Evolutionary conservation across 2,797 vertebrate genomes (phyloP).

Genomic region (Megaceryle alcyon): DNA sequence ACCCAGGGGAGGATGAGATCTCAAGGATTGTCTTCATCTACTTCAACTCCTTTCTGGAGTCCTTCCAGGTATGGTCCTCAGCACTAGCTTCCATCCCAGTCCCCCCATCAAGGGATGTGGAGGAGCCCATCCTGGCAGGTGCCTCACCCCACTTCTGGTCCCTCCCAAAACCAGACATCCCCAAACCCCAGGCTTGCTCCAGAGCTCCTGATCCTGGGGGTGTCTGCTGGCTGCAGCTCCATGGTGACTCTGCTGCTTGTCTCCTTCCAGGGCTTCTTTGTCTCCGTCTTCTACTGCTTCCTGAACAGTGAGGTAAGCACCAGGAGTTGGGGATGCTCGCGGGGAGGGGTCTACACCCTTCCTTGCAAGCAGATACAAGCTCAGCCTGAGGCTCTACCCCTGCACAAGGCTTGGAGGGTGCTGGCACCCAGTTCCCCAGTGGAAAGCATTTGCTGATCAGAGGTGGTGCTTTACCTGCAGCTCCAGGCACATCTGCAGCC

Average conservation of each 20-base stretch:
- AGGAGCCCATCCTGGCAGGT: not conserved
- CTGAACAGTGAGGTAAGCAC: slow-evolving; percentile 96
- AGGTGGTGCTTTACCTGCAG: not conserved
- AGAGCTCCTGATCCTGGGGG: not conserved
- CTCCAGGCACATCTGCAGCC: not conserved
- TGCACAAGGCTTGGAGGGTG: not conserved
- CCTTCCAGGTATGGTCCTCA: slow-evolving; percentile 86
- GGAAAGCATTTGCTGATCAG: not conserved
- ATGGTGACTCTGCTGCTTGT: not conserved
- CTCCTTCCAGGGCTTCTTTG: slow-evolving; percentile 91
- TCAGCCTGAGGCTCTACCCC: rapidly evolving
- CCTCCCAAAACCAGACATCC: not conserved
- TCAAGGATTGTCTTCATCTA: slow-evolving; percentile 92
- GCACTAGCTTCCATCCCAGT: not conserved
- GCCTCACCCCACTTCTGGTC: rapidly evolving
- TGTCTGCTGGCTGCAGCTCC: not conserved
- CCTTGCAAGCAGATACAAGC: not conserved
- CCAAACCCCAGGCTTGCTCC: not conserved
- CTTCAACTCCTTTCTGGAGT: slow-evolving; percentile 93
- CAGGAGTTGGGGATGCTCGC: not conserved
- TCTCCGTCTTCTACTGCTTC: slow-evolving; percentile 99
- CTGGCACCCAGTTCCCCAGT: not conserved
- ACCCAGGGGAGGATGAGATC: slow-evolving; percentile 90
- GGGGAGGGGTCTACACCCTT: not conserved
- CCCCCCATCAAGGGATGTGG: not conserved